phyloP scores from a whole-genome alignment of 2,888 invertebrate genomes.

The Eudasyphora cyanicolor region DNA sequence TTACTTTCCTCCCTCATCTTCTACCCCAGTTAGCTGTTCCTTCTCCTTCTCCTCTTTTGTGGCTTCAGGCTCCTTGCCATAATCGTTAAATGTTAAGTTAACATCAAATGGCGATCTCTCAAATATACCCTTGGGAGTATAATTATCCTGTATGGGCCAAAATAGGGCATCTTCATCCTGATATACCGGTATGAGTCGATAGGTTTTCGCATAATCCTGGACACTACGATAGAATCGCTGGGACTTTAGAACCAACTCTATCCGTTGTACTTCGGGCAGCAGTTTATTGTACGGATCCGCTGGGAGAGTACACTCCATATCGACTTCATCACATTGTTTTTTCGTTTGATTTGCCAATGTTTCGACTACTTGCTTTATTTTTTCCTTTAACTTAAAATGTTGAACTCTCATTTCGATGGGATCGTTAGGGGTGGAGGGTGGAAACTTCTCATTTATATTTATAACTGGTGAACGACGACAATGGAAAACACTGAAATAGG shows the following conservation, averaged over 20 bases:
- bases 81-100: constrained; percentile 74
- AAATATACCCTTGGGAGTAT: constrained; percentile 72
- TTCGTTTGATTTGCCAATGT: constrained; percentile 35
- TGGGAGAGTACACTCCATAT: constrained; percentile 41
- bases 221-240: constrained; percentile 72
- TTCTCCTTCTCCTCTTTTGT: neutral
- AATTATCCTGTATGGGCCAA: constrained; percentile 75
- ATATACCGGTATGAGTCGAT: constrained; percentile 65
- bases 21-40: neutral
- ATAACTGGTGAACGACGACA: constrained; percentile 69
- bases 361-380: constrained; percentile 57
- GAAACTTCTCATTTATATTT: constrained; percentile 74
- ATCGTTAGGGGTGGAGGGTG: constrained; percentile 73
- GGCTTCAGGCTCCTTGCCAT: constrained; percentile 64
- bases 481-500: constrained; percentile 70
- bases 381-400: constrained; percentile 72
- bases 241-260: constrained; percentile 72
- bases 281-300: constrained; percentile 64
- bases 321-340: neutral
- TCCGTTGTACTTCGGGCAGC: constrained; percentile 74
- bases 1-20: constrained; percentile 29
- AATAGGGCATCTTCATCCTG: constrained; percentile 71
- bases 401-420: constrained; percentile 72
- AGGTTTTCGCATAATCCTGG: constrained; percentile 67
- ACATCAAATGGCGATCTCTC: constrained; percentile 74